Conservation (phyloP, 2,888 invertebrate genomes). For the Scaptomyza cyrtandrae region DNA sequence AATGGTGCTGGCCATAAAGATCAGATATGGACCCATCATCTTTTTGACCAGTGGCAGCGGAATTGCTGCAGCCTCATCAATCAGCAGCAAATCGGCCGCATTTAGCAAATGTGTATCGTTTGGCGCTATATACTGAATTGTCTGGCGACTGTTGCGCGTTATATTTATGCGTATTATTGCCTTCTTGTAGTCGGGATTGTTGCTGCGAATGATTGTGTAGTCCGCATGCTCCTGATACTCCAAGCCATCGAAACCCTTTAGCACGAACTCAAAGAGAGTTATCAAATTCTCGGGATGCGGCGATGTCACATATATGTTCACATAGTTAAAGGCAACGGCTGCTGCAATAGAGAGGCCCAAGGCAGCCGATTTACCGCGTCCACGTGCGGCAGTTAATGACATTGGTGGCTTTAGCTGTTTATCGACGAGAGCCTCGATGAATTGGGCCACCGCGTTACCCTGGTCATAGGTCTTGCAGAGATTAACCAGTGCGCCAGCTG, state of each 20-base stretch:
- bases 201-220: constrained; percentile 96
- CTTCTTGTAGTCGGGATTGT: constrained; percentile 98
- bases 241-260: constrained; percentile 97
- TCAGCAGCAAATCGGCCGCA: constrained; percentile 97
- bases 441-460: constrained; percentile 95
- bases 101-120: constrained; percentile 94
- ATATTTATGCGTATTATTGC: constrained; percentile 97
- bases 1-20: constrained; percentile 98
- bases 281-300: constrained; percentile 99
- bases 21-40: constrained; percentile 95
- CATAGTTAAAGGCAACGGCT: constrained; percentile 91
- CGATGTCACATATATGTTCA: constrained; percentile 97
- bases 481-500: constrained; percentile 94
- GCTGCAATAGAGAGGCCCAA: constrained; percentile 96
- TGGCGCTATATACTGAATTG: constrained; percentile 98
- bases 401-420: constrained; percentile 94
- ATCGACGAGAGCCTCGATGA: constrained; percentile 97
- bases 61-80: constrained; percentile 99
- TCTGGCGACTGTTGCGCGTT: constrained; percentile 95
- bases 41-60: constrained; percentile 96
- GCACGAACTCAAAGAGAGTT: constrained; percentile 97
- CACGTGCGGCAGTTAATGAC: constrained; percentile 97
- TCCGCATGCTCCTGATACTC: constrained; percentile 98
- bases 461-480: constrained; percentile 97
- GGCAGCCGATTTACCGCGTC: constrained; percentile 99